Evolutionary conservation across 2,797 vertebrate genomes (phyloP), one percentile per base, ranked within the genome.

Genomic region (Austrolebias charrua): DNA sequence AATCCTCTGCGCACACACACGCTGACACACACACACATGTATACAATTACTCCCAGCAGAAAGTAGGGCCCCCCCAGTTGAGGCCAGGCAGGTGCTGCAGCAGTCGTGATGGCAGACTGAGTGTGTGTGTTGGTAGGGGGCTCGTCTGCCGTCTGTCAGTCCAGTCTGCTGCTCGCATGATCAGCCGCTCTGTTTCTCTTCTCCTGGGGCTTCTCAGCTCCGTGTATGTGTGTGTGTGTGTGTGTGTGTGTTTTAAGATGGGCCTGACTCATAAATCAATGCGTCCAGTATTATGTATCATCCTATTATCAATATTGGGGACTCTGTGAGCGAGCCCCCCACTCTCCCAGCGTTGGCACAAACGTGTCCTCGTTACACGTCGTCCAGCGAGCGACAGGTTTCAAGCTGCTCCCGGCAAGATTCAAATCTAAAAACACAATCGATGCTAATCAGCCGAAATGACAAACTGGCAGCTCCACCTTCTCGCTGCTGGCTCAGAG

Each of bases 241-340:
- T 65, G 20, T 46, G 55, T 57, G 54, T 7, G 55, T 63, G n/a
- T 53, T 46, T 50, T 48, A 78, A 68, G 63, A 63, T 29, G 11
- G 8, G 55, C 46, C 55, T 65, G 73, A 4, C 83, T 82, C 81
- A 90, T 48, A 71, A 61, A 90, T 84, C 76, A 89, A 77, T 91
- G 81, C 77, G 91, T 90, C 89, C 76, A 77, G 90, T 87, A 92
- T 92, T 82, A 92, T 85, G 81, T 88, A 83, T 87, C 60, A 58
- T 72, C 61, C 69, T 89, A 90, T 90, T 74, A 89, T 84, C 72
- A 86, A 90, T 84, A 84, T 55, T 59, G 45, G 76, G 81, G 81
- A 88, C 84, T 79, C 43, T 76, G 78, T 80, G 66, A 79, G 75
- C 46, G 20, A 80, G 50, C 24, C 33, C 9, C 33, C 33, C 33